Conservation (phyloP, 2,797 vertebrate species). For the Coregonus sp. region DNA sequence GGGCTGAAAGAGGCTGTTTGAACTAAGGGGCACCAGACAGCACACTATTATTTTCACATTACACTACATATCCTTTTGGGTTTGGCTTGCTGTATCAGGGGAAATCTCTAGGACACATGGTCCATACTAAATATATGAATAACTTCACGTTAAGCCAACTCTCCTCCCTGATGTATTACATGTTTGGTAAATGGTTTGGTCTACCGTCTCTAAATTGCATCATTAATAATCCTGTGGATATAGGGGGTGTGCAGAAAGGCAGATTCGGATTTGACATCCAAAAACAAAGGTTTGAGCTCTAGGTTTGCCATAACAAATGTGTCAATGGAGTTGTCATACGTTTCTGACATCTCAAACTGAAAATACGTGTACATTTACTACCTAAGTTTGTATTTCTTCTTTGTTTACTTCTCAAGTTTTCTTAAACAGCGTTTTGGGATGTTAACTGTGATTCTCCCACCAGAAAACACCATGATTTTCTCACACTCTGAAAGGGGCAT, state of each 20-base stretch:
- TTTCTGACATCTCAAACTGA: neutral
- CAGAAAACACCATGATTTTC: slow-evolving; percentile 65
- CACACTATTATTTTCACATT: slow-evolving; percentile 38
- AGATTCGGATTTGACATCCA: neutral
- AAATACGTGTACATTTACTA: neutral
- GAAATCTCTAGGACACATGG: neutral
- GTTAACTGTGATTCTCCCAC: slow-evolving; percentile 49
- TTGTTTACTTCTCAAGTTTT: slow-evolving; percentile 11
- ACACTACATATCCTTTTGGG: slow-evolving; percentile 24
- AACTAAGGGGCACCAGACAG: slow-evolving; percentile 22
- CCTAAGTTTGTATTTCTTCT: neutral
- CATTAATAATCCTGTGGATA: neutral
- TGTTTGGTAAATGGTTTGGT: too few species aligned
- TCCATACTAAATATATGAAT: neutral
- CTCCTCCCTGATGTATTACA: too few species aligned
- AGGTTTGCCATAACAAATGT: neutral
- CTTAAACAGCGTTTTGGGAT: slow-evolving; percentile 31
- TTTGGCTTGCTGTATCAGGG: slow-evolving; percentile 16
- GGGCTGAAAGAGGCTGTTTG: slow-evolving; percentile 39
- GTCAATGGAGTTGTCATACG: neutral
- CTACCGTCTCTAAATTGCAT: too few species aligned
- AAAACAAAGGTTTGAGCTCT: neutral
- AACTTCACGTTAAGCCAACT: neutral
- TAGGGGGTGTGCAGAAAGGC: neutral
- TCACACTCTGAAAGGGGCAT: slow-evolving; percentile 77